Base-by-base conservation (phyloP, 2,888 invertebrate genomes). In the Apotomis turbidana region DNA sequence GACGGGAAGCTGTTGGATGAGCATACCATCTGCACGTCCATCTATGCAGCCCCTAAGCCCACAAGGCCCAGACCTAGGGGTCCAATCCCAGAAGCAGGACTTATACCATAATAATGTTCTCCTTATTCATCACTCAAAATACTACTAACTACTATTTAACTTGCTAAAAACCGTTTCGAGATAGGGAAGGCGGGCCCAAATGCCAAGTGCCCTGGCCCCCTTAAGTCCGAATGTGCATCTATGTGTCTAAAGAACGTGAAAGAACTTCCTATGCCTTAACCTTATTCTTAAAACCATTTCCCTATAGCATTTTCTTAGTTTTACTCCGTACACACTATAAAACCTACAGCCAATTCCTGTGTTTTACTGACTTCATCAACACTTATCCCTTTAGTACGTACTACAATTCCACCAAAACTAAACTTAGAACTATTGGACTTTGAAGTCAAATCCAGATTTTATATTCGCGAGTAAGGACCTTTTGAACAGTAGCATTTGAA, bases 301-400 rank as follows among this genome's bases (percentile, higher is more conserved):
- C 27, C 12, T 62, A 62, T 36, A 27, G 61, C 49, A 51, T 62
- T 62, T 49, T 62, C 51, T 62, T 61, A 61, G 6, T 52, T 64
- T 60, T n/a, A 12, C 5, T 3, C 52, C 63, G 27, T 10, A 54
- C 63, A 27, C 52, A 71, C 54, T 66, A 71, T 55, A 71, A 60
- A 54, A 27, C 44, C 58, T 54, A 70, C 51, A 46, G 52, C 5
- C 59, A 13, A 70, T 70, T 63, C 59, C 71, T 55, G 46, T 41
- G 51, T 66, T 71, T 71, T 71, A 66, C 71, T 55, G 27, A 49
- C 55, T 38, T 44, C 13, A 27, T 46, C 3, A 15, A 51, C 10
- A 62, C n/a, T 27, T 51, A 51, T 36, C 36, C 3, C 36, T 6
- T 49, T 12, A 6, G 1, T 27, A 3, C 36, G 27, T 51, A 0